Evolutionary conservation across 1,140 invertebrate genomes (phyloP).

Genomic region (Drosophila serrata): DNA sequence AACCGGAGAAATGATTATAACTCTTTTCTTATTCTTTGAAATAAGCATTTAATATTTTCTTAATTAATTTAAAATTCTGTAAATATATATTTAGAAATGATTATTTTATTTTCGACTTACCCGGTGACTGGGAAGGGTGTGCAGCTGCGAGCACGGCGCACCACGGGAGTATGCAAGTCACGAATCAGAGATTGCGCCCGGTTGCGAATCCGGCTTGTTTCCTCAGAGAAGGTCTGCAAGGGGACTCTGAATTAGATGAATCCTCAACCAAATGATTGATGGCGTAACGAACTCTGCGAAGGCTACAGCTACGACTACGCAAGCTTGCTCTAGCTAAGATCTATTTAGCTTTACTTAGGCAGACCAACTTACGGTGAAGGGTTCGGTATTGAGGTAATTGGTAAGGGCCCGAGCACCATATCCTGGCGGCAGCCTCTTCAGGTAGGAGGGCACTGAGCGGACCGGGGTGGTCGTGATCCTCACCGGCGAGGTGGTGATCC

Average conservation of each 20-base stretch:
- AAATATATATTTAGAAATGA: too few relatives aligned
- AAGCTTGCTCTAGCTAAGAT: conserved; percentile 86
- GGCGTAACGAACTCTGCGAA: conserved; percentile 67
- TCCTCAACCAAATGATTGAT: not conserved
- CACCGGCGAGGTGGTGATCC: conserved; percentile 86
- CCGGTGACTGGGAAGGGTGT: conserved; percentile 85
- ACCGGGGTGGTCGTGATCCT: conserved; percentile 87
- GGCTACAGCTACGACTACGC: conserved; percentile 9
- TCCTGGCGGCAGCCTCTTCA: conserved; percentile 88
- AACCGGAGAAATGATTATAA: too few relatives aligned
- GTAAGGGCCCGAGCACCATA: conserved; percentile 89
- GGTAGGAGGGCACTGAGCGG: conserved; percentile 89
- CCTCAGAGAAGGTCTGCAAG: conserved; percentile 91
- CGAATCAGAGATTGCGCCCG: conserved; percentile 90
- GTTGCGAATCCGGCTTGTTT: conserved; percentile 91
- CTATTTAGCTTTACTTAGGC: not conserved
- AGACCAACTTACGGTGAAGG: conserved; percentile 78
- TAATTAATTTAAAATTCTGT: too few relatives aligned
- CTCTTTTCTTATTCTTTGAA: too few relatives aligned
- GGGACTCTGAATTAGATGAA: conserved; percentile 2
- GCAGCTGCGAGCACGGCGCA: conserved; percentile 88
- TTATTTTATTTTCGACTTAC: conserved; percentile 43
- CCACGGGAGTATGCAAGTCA: conserved; percentile 90
- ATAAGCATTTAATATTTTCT: too few relatives aligned
- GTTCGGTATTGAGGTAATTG: conserved; percentile 91